phyloP scores from a whole-genome alignment of 2,113 vertebrate species.

The Trogon surrucura region DNA sequence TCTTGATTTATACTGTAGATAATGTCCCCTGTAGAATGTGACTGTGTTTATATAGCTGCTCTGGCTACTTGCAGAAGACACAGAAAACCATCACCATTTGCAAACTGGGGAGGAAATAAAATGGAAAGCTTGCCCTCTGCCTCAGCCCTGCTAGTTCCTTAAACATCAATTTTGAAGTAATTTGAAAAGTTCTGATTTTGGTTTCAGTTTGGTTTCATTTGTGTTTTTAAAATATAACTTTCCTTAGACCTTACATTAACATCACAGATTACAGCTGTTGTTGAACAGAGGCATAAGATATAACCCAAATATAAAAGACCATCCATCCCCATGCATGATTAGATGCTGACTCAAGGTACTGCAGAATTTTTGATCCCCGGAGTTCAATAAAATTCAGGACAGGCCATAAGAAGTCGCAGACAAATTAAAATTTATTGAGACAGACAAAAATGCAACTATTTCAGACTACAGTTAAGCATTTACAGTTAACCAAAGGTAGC shows the following conservation, averaged over 20 bases:
- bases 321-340: conserved; percentile 4
- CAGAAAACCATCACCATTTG: not conserved
- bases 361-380: not conserved
- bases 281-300: not conserved
- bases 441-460: conserved; percentile 82
- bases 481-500: conserved; percentile 77
- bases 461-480: conserved; percentile 80
- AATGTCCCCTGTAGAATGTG: not conserved
- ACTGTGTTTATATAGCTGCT: not conserved
- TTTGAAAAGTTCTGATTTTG: not conserved
- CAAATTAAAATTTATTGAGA: conserved; percentile 86
- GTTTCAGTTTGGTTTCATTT: not conserved
- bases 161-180: not conserved
- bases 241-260: not conserved
- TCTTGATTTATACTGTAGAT: not conserved
- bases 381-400: conserved; percentile 32
- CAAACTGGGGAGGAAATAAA: not conserved
- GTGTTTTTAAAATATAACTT: not conserved
- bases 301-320: not conserved
- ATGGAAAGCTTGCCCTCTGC: not conserved
- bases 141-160: not conserved
- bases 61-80: not conserved
- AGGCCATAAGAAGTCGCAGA: conserved; percentile 57
- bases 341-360: conserved; percentile 1
- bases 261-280: not conserved